These are phyloP conservation scores for Oreohelix idahoensis DNA, from an alignment of 1,140 invertebrate genomes.

Conservation along the genomic window DNA sequence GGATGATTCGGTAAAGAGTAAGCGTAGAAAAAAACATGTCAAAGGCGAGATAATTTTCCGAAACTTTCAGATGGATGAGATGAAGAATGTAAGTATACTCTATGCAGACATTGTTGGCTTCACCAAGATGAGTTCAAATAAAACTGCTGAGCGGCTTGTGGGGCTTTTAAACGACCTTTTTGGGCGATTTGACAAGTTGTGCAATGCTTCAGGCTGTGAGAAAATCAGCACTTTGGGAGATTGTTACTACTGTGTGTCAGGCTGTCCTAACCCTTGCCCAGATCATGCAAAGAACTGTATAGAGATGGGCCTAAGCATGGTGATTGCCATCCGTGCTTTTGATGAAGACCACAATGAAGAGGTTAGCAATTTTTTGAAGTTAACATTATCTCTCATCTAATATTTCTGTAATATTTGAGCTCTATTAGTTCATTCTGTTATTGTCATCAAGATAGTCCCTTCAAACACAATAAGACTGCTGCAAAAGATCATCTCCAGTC, in stretches of 20 bases:
- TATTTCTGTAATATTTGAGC: too few relatives aligned
- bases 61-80: constrained; percentile 88
- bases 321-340: constrained; percentile 86
- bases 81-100: constrained; percentile 88
- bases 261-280: constrained; percentile 87
- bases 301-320: constrained; percentile 97
- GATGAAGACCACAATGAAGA: constrained; percentile 73
- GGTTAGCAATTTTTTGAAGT: constrained; percentile 7
- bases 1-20: constrained; percentile 48
- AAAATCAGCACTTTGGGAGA: constrained; percentile 83
- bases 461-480: too few relatives aligned
- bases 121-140: constrained; percentile 97
- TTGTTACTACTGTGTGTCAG: constrained; percentile 96
- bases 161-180: constrained; percentile 94
- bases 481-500: too few relatives aligned
- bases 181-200: constrained; percentile 94
- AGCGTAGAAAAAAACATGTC: constrained; percentile 47
- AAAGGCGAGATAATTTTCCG: constrained; percentile 69
- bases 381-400: too few relatives aligned
- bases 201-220: constrained; percentile 77
- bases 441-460: too few relatives aligned
- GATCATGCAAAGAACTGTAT: constrained; percentile 95
- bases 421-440: too few relatives aligned
- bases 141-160: constrained; percentile 83
- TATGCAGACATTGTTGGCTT: constrained; percentile 99